These are phyloP conservation scores for Tupaia tana DNA, from an alignment of 2,113 vertebrate species.

Conservation along the genomic window DNA sequence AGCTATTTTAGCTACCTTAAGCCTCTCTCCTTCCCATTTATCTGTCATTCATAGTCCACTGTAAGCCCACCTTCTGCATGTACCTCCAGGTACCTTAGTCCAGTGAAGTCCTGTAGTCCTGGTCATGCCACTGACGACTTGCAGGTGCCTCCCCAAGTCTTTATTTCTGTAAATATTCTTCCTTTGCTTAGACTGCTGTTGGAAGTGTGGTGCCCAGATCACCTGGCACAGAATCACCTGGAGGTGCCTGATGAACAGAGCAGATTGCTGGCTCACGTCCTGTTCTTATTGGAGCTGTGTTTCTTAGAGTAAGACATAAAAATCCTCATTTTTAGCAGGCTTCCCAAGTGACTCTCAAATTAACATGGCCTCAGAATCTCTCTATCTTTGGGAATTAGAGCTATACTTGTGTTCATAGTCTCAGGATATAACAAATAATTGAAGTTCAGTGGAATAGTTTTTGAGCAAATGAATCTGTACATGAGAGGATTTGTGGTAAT, in stretches of 20 bases:
- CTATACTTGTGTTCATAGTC: background rate
- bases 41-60: background rate
- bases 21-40: background rate
- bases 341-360: constrained; percentile 24
- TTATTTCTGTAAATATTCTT: background rate
- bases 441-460: background rate
- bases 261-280: background rate
- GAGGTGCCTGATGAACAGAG: background rate
- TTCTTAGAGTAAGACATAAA: background rate
- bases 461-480: background rate
- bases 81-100: background rate
- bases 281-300: background rate
- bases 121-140: background rate
- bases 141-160: background rate
- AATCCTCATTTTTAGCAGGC: background rate
- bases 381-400: background rate
- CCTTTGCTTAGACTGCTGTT: background rate
- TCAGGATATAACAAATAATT: background rate
- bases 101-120: background rate
- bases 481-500: background rate
- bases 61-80: background rate
- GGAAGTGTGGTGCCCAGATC: background rate
- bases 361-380: background rate
- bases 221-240: background rate
- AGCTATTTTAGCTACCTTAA: background rate